Conservation (phyloP, 2,888 invertebrate genomes). For the Ferrisia virgata region DNA sequence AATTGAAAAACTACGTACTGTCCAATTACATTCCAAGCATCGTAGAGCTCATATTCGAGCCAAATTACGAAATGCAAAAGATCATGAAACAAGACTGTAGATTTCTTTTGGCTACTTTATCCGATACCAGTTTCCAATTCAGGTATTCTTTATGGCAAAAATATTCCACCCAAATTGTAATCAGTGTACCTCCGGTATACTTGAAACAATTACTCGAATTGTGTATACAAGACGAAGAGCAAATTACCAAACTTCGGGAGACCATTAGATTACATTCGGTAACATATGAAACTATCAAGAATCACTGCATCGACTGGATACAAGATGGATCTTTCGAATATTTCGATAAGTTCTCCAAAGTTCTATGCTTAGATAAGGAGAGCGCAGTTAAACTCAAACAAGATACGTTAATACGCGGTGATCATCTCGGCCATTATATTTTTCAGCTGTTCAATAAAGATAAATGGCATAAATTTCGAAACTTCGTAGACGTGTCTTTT, state of each 20-base stretch:
- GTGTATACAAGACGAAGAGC: background rate
- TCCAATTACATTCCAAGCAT: background rate
- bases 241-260: background rate
- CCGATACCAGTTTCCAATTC: background rate
- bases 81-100: background rate
- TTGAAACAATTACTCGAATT: background rate
- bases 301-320: background rate
- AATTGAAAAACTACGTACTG: background rate
- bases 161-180: background rate
- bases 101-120: background rate
- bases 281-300: background rate
- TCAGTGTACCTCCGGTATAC: background rate
- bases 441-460: background rate
- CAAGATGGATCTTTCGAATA: background rate
- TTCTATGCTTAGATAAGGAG: background rate
- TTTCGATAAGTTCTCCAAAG: background rate
- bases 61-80: background rate
- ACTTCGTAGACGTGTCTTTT: background rate
- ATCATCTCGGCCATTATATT: background rate
- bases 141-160: background rate
- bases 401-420: background rate
- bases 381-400: background rate
- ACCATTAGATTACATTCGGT: background rate
- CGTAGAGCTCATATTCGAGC: background rate
- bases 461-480: background rate